A percentile compares a stretch with the other conserved stretches of the same genome.
Conservation (phyloP, 2,888 invertebrate species). For the Willowsia nigromaculata region DNA sequence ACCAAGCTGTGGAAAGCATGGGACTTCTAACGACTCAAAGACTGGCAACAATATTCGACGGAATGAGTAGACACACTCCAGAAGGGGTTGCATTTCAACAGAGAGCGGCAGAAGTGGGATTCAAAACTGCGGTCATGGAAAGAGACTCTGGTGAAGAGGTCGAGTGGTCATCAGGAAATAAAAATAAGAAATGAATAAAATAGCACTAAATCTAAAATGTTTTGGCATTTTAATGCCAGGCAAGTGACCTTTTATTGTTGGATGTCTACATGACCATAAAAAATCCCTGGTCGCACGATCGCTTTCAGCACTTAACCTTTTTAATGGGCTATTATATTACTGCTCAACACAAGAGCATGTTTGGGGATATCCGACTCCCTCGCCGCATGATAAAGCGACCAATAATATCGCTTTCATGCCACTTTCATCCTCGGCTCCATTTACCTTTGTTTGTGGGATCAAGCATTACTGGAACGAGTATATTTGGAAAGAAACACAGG, state of each 20-base stretch:
- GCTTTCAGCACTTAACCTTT: too few species aligned
- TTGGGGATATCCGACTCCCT: not conserved
- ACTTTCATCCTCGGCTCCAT: too few species aligned
- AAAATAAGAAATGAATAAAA: not conserved
- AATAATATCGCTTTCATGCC: too few species aligned
- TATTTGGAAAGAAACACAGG: too few species aligned
- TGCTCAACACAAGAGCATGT: not conserved
- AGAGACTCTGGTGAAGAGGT: conserved; percentile 73
- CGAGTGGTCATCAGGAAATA: conserved; percentile 65
- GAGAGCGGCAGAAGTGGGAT: conserved; percentile 71
- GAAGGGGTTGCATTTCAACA: conserved; percentile 75
- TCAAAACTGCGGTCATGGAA: conserved; percentile 75
- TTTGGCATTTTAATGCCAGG: not conserved
- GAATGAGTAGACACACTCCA: conserved; percentile 75
- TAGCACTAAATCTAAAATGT: not conserved
- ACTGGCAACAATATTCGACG: conserved; percentile 75
- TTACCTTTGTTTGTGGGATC: too few species aligned
- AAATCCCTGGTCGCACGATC: not conserved
- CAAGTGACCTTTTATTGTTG: not conserved
- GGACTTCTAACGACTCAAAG: conserved; percentile 73
- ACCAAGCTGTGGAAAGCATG: conserved; percentile 74
- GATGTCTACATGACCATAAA: too few species aligned
- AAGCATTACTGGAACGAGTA: too few species aligned
- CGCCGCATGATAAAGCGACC: too few species aligned
- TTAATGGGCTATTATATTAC: too few species aligned